Conservation (phyloP, 1,140 invertebrate genomes). For the Macrosteles quadrilineatus region DNA sequence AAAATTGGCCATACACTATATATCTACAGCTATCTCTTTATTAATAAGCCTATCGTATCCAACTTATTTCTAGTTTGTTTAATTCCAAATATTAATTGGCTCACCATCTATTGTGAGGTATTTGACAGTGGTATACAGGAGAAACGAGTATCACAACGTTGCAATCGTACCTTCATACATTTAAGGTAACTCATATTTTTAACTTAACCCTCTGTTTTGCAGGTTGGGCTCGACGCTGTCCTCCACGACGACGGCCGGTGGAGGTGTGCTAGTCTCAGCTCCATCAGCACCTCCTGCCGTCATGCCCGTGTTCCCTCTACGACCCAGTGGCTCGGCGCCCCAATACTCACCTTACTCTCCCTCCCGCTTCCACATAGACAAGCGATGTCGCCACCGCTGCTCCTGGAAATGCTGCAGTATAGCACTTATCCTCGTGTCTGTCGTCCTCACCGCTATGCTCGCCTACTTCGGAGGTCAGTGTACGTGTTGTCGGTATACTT, state of each 20-base stretch:
- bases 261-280: constrained; percentile 9
- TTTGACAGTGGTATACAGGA: too few relatives aligned
- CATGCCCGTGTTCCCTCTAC: constrained; percentile 76
- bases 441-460: constrained; percentile 85
- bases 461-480: constrained; percentile 91
- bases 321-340: constrained; percentile 67
- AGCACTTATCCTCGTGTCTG: constrained; percentile 83
- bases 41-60: too few relatives aligned
- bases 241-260: constrained; percentile 21
- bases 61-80: too few relatives aligned
- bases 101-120: too few relatives aligned
- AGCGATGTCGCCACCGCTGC: constrained; percentile 87
- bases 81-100: too few relatives aligned
- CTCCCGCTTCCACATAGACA: constrained; percentile 91
- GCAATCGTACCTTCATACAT: too few relatives aligned
- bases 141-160: too few relatives aligned
- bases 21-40: too few relatives aligned
- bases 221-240: constrained; percentile 15
- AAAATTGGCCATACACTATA: too few relatives aligned
- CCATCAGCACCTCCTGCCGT: constrained; percentile 60
- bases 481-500: constrained; percentile 37
- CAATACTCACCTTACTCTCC: constrained; percentile 83
- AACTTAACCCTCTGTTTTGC: background rate
- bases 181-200: too few relatives aligned
- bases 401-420: constrained; percentile 95